Evolutionary conservation across 1,140 invertebrate genomes (phyloP), one percentile per base, ranked within the genome.

Genomic region (Pseudomyrmex concolor): DNA sequence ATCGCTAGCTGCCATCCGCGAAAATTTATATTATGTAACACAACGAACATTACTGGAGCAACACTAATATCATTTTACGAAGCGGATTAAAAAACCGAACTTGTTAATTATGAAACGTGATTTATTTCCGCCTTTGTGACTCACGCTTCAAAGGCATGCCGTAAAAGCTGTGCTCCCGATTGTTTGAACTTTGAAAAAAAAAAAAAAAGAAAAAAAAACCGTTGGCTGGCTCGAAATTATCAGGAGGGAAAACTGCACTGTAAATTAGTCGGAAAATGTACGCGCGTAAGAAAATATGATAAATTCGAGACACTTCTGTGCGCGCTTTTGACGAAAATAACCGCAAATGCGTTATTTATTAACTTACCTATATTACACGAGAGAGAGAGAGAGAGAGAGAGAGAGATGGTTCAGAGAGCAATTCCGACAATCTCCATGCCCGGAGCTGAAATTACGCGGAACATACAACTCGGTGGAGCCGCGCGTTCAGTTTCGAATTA

Each of bases 401-500:
- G 5, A 34, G 25, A 34, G 4, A 80, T 80, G 76, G 66, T 70
- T 80, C 66, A 71, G 54, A 50, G 76, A 59, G 66, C 66, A 80
- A 78, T 55, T 78, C 54, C 57, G 76, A 59, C 67, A 66, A 80
- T 70, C 34, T 34, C 54, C 66, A 50, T 55, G 15, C 59, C 51
- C 43, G 43, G n/a, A 59, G 51, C 34, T 34, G 62, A 71, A 80
- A 80, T 80, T 80, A 60, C 66, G 55, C 76, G n/a, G 43, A 70
- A 80, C 59, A 80, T 22, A 50, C 45, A 50, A 70, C 66, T 43
- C n/a, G 5, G 54, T 50, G 0, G 22, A 71, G 66, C 19, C 57
- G 25, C 13, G 63, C 76, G 64, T 78, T 80, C 54, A 80, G 76
- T 80, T 80, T 80, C 66, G 76, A 71, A 80, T 80, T 80, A 80